phyloP scores from a whole-genome alignment of 2,113 vertebrate genomes.

The Taxidea taxus region DNA sequence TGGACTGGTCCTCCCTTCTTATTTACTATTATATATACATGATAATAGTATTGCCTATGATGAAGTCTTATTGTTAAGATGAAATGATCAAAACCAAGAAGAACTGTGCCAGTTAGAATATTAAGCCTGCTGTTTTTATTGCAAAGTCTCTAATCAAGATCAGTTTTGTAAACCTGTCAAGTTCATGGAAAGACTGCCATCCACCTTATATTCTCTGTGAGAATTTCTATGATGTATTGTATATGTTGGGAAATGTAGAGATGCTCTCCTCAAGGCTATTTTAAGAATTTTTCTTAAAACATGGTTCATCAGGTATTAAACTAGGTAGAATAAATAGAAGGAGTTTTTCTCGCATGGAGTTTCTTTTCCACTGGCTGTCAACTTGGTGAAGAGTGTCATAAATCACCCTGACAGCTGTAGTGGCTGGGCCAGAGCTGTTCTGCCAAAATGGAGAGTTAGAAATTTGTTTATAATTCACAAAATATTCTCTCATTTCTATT shows the following conservation, averaged over 20 bases:
- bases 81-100: neutral
- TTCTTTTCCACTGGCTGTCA: conserved; percentile 54
- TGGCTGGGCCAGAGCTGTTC: neutral
- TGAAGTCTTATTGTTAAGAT: neutral
- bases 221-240: conserved; percentile 46
- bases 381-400: conserved; percentile 57
- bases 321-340: conserved; percentile 72
- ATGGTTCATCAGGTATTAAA: conserved; percentile 72
- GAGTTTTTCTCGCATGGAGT: conserved; percentile 60
- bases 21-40: neutral
- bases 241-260: conserved; percentile 1
- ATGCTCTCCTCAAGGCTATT: conserved; percentile 58
- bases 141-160: neutral
- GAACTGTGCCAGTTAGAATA: neutral
- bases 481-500: conserved; percentile 39
- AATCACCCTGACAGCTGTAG: conserved; percentile 59
- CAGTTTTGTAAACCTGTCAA: neutral
- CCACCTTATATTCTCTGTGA: neutral
- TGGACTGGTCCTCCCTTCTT: neutral
- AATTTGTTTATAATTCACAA: conserved; percentile 54
- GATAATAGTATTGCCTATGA: neutral
- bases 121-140: conserved; percentile 5
- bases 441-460: conserved; percentile 40
- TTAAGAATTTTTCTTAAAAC: conserved; percentile 71
- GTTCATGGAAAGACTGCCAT: neutral